phyloP scores from a whole-genome alignment of 2,888 invertebrate species.

The Alcis repandata region DNA sequence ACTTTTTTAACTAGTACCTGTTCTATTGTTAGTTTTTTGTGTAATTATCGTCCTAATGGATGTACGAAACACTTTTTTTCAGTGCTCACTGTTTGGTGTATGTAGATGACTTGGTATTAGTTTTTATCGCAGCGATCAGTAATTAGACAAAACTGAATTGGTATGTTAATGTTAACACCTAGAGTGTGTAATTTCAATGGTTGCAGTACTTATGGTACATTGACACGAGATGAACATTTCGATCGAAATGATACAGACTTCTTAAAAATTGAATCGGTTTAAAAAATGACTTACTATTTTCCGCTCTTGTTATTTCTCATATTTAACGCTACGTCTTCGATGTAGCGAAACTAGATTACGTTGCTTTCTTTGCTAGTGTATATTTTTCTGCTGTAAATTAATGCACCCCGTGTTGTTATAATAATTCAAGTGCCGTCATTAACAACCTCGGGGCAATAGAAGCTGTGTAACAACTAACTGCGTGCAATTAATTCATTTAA shows the following conservation, averaged over 20 bases:
- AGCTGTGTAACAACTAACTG: constrained; percentile 38
- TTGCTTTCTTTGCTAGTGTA: constrained; percentile 51
- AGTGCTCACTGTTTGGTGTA: constrained; percentile 32
- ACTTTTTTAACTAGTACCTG: constrained; percentile 40
- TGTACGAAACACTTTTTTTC: constrained; percentile 57
- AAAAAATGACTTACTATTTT: not conserved
- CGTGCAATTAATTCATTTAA: constrained; percentile 59
- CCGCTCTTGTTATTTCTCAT: not conserved
- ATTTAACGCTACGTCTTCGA: not conserved
- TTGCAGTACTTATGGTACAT: constrained; percentile 28
- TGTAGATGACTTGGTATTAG: constrained; percentile 33
- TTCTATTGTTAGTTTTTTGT: constrained; percentile 56
- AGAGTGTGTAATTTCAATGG: constrained; percentile 24
- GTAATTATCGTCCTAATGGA: constrained; percentile 59
- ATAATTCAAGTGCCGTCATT: constrained; percentile 24
- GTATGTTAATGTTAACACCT: constrained; percentile 46
- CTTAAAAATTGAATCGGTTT: not conserved
- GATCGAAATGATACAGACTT: constrained; percentile 4
- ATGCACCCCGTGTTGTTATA: constrained; percentile 49
- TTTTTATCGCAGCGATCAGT: constrained; percentile 40
- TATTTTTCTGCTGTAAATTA: constrained; percentile 38
- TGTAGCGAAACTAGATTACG: constrained; percentile 14
- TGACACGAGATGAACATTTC: constrained; percentile 20
- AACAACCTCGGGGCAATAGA: constrained; percentile 38
- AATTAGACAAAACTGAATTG: constrained; percentile 41